Percentiles rank a stretch among this genome's conserved stretches.
Evolutionary conservation across 2,797 vertebrate genomes (phyloP).

Genomic region (Takifugu rubripes): DNA sequence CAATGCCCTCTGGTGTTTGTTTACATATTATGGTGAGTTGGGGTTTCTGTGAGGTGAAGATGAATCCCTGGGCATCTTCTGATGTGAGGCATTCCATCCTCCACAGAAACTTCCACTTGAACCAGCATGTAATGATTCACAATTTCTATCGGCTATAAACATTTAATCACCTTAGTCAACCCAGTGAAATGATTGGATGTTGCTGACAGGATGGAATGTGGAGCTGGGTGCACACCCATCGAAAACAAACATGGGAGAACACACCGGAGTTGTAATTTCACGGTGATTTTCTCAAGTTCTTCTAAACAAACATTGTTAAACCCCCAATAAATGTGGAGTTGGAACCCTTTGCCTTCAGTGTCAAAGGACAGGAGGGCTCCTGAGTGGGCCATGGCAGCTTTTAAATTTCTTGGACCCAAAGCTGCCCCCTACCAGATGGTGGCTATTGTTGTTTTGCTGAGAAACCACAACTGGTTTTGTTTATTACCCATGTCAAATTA

Average conservation of each 20-base stretch:
- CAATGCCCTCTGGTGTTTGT: conserved; percentile 67
- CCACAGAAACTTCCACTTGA: no score
- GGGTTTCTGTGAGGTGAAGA: conserved; percentile 47
- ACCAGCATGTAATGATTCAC: neutral
- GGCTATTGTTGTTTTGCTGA: neutral
- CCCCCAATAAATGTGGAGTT: conserved; percentile 16
- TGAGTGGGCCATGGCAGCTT: conserved; percentile 7
- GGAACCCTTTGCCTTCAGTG: conserved; percentile 38
- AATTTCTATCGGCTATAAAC: no score
- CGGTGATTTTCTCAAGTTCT: conserved; percentile 6
- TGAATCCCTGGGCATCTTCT: conserved; percentile 34
- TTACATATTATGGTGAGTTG: conserved; percentile 52
- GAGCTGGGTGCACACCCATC: conserved; percentile 1
- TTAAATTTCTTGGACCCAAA: conserved; percentile 7
- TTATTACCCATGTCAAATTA: neutral
- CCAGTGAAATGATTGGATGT: conserved; percentile 5
- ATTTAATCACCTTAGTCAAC: conserved; percentile 12
- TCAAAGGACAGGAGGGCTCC: conserved; percentile 29
- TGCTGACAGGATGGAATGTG: conserved; percentile 10
- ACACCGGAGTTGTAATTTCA: conserved; percentile 1
- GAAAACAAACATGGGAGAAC: conserved; percentile 9
- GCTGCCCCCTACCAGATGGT: neutral
- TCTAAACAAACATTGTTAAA: conserved; percentile 7
- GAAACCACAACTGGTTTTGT: neutral
- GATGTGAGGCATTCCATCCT: neutral